Conservation (phyloP, 2,797 vertebrate genomes). For the Artibeus jamaicensis region DNA sequence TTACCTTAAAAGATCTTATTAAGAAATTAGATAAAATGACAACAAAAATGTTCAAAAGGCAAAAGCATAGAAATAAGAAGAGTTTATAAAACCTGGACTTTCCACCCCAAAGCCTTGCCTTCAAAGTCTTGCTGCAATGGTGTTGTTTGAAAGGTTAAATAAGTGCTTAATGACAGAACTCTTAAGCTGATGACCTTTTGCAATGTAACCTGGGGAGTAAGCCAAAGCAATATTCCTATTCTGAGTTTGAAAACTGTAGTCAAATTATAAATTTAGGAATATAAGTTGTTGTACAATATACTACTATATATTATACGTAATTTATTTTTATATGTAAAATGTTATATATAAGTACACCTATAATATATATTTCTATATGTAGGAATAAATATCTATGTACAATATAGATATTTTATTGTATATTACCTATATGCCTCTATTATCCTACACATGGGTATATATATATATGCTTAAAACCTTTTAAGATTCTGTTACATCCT, state of each 20-base stretch:
- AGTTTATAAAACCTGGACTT: neutral
- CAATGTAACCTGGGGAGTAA: neutral
- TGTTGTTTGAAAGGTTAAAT: neutral
- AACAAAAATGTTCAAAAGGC: neutral
- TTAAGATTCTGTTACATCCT: neutral
- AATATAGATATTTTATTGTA: neutral
- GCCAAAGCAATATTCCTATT: neutral
- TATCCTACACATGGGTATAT: neutral
- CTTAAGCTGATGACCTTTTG: neutral
- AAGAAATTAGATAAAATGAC: neutral
- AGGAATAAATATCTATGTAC: neutral
- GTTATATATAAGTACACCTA: neutral
- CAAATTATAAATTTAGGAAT: neutral
- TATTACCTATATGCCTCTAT: neutral
- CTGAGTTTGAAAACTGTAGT: neutral
- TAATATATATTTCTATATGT: neutral
- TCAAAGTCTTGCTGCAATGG: neutral
- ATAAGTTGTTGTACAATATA: neutral
- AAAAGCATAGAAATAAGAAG: neutral
- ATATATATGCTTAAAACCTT: neutral
- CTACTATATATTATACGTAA: neutral
- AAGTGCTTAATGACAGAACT: neutral
- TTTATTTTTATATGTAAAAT: neutral
- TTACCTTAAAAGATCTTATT: neutral
- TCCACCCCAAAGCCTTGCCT: neutral